A percentile compares a stretch with the other conserved stretches of the same genome.
Evolutionary conservation across 2,113 vertebrate species (phyloP).

Genomic region (Gopherus flavomarginatus): DNA sequence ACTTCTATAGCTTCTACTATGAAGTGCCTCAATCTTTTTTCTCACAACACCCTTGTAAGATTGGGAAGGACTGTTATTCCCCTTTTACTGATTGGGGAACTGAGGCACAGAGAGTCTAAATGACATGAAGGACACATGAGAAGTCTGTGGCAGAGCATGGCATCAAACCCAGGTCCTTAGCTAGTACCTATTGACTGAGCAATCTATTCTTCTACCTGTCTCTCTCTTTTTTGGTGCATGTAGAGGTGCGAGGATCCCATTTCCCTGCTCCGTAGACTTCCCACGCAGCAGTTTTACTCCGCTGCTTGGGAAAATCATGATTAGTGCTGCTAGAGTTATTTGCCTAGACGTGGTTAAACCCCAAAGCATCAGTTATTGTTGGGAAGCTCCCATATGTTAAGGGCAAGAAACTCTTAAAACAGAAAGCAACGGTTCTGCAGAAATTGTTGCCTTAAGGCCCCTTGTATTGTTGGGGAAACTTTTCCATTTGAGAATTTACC

Average conservation of each 20-base stretch:
- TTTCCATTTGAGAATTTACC: neutral
- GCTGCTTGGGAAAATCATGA: neutral
- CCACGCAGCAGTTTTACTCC: neutral
- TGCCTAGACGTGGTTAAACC: too few species aligned
- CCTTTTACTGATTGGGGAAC: neutral
- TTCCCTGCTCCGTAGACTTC: neutral
- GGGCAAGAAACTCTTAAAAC: neutral
- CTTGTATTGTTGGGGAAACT: neutral
- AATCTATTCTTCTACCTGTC: neutral
- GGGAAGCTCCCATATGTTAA: neutral
- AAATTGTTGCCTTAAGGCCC: neutral
- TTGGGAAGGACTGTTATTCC: neutral
- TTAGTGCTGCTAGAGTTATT: too few species aligned
- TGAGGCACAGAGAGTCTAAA: too few species aligned
- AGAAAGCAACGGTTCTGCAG: neutral
- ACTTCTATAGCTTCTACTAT: neutral
- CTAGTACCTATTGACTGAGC: constrained; percentile 3
- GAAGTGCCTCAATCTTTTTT: neutral
- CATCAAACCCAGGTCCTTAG: constrained; percentile 18
- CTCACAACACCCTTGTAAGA: neutral
- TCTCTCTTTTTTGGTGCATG: too few species aligned
- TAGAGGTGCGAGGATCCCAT: too few species aligned
- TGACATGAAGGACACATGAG: constrained; percentile 22
- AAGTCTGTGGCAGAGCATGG: constrained; percentile 29
- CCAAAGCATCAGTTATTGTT: too few species aligned